Conservation (phyloP, 1,140 invertebrate genomes). For the Rhagoletis zephyria region DNA sequence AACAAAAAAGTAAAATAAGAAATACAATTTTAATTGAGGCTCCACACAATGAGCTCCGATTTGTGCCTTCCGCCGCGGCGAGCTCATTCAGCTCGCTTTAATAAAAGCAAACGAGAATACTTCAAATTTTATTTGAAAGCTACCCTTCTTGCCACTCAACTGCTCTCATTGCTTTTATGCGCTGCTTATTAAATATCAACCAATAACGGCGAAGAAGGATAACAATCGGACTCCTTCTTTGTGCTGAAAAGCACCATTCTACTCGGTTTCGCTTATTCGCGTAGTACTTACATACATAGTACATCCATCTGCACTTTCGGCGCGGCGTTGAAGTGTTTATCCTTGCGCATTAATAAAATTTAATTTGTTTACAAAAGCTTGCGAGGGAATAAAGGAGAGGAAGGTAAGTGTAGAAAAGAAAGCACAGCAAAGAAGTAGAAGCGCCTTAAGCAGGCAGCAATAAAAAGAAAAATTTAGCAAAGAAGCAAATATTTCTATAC, state of each 20-base stretch:
- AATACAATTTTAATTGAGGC: background rate
- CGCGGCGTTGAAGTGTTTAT: constrained; percentile 45
- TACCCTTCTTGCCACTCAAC: background rate
- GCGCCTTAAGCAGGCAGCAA: background rate
- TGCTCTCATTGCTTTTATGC: background rate
- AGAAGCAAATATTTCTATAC: background rate
- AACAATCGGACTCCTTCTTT: background rate
- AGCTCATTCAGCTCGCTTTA: background rate
- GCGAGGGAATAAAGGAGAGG: constrained; percentile 55
- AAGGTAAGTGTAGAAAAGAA: background rate
- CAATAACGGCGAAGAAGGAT: constrained; percentile 20
- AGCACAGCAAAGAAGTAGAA: too few species aligned
- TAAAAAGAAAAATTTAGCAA: background rate
- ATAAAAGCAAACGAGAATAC: background rate
- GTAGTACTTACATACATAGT: background rate
- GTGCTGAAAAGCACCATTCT: background rate
- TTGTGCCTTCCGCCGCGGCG: background rate
- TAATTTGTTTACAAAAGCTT: constrained; percentile 64
- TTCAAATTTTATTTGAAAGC: constrained; percentile 40
- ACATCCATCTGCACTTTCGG: background rate
- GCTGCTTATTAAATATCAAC: constrained; percentile 39
- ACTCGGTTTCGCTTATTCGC: background rate
- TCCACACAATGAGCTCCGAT: background rate
- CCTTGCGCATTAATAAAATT: constrained; percentile 53
- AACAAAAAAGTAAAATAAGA: background rate